phyloP scores from a whole-genome alignment of 2,797 vertebrate genomes.

The Microctenopoma stevenorrisi region DNA sequence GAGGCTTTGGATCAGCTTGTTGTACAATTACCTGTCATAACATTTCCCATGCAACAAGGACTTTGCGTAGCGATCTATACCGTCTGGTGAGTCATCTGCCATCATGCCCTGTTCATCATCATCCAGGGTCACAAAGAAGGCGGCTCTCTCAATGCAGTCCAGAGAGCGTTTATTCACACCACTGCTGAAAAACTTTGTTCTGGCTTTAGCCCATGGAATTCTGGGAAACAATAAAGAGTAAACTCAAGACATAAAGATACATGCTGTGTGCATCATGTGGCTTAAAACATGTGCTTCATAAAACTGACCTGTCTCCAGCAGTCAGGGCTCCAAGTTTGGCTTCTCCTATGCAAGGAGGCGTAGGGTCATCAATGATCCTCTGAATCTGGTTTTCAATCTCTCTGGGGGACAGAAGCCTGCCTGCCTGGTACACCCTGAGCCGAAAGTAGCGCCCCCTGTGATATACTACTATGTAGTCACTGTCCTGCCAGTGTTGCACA shows the following conservation, averaged over 20 bases:
- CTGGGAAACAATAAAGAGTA: conserved; percentile 67
- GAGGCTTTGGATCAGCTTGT: neutral
- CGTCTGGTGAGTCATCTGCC: conserved; percentile 81
- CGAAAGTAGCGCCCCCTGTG: conserved; percentile 90
- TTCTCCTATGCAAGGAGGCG: conserved; percentile 84
- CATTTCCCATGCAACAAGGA: conserved; percentile 89
- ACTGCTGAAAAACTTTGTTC: conserved; percentile 81
- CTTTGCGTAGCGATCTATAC: conserved; percentile 88
- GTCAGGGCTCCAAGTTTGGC: conserved; percentile 89
- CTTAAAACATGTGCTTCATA: neutral
- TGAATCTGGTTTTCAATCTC: conserved; percentile 92
- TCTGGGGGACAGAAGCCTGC: conserved; percentile 85
- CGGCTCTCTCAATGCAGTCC: conserved; percentile 88
- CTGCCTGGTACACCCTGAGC: conserved; percentile 85
- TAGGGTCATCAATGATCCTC: conserved; percentile 86
- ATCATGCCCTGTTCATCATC: conserved; percentile 86
- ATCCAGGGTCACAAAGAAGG: conserved; percentile 92
- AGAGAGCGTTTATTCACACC: conserved; percentile 85
- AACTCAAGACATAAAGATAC: neutral
- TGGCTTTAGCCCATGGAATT: conserved; percentile 87
- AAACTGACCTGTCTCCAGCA: conserved; percentile 87
- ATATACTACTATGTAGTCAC: conserved; percentile 88
- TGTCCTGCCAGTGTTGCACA: conserved; percentile 88
- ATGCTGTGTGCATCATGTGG: fast-evolving
- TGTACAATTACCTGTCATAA: conserved; percentile 86